A percentile compares a stretch with the other conserved stretches of the same genome.
These are phyloP conservation scores for Pseudochaenichthys georgianus DNA, from an alignment of 2,797 vertebrate species.

Conservation along the genomic window DNA sequence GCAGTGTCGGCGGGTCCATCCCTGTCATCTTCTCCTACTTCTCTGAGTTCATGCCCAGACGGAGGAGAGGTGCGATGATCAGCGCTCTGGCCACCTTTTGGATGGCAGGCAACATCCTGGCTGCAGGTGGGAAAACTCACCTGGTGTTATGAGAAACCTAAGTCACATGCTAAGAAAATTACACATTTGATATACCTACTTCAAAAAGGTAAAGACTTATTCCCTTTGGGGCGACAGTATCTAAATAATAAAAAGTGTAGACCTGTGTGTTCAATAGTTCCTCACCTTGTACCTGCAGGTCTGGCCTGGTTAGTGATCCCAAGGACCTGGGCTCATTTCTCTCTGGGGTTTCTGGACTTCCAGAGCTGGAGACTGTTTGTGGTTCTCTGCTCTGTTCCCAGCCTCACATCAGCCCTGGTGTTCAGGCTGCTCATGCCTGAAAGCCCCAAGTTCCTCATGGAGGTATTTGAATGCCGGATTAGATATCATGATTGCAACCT, in stretches of 20 bases:
- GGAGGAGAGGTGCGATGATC: conserved; percentile 84
- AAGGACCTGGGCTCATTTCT: conserved; percentile 64
- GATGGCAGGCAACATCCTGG: conserved; percentile 88
- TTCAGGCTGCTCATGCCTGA: conserved; percentile 83
- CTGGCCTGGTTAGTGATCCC: conserved; percentile 87
- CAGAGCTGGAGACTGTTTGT: conserved; percentile 87
- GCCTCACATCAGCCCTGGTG: conserved; percentile 82
- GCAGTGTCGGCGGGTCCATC: conserved; percentile 86
- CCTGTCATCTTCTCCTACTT: conserved; percentile 89
- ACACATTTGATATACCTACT: not conserved
- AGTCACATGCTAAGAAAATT: not conserved
- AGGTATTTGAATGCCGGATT: conserved; percentile 64
- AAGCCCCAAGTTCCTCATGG: conserved; percentile 87
- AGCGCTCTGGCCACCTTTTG: conserved; percentile 87
- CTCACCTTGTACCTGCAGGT: conserved; percentile 61
- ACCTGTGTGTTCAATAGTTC: not conserved
- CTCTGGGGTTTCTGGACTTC: conserved; percentile 70
- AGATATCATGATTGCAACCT: not conserved
- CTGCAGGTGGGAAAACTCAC: conserved; percentile 77
- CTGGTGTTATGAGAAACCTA: not conserved
- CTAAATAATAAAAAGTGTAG: not conserved
- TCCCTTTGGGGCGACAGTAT: not conserved
- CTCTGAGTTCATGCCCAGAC: conserved; percentile 85
- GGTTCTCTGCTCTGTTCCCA: conserved; percentile 84
- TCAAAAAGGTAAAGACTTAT: not conserved